Percentiles rank a stretch among this genome's conserved stretches.
Conservation (phyloP, 2,888 invertebrate genomes). For the Allophyes oxyacanthae region DNA sequence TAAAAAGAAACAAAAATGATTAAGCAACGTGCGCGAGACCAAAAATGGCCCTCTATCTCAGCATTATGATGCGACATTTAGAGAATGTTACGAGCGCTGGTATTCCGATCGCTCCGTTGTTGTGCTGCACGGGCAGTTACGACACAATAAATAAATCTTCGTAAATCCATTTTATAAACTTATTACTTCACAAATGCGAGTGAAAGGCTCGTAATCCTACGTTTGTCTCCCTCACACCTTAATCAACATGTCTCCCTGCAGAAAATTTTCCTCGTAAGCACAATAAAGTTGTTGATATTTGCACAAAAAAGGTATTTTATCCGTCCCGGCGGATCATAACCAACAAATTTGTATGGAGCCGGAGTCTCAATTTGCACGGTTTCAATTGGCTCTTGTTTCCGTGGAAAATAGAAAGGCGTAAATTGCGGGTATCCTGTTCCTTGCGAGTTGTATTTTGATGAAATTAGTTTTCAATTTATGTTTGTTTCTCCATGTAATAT, state of each 20-base stretch:
- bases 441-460: constrained; percentile 17
- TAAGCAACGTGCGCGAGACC: too few species aligned
- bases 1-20: too few species aligned
- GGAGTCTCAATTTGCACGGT: constrained; percentile 57
- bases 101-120: too few species aligned
- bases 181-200: constrained; percentile 54
- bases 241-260: constrained; percentile 64
- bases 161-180: constrained; percentile 53
- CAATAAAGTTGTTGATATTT: constrained; percentile 62
- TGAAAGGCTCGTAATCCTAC: constrained; percentile 56
- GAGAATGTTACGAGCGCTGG: too few species aligned
- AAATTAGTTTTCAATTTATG: constrained; percentile 32
- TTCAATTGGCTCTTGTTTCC: constrained; percentile 60
- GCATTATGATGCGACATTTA: too few species aligned
- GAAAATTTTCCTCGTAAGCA: constrained; percentile 55
- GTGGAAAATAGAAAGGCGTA: constrained; percentile 31
- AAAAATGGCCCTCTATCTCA: too few species aligned
- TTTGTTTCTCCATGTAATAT: not conserved
- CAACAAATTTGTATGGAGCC: constrained; percentile 50
- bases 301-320: constrained; percentile 65
- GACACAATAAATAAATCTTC: too few species aligned
- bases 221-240: constrained; percentile 52
- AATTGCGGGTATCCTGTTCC: constrained; percentile 25
- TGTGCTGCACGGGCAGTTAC: too few species aligned
- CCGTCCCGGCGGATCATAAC: constrained; percentile 59